Conservation (phyloP, 2,888 invertebrate genomes). For the Heliconius ethilla region DNA sequence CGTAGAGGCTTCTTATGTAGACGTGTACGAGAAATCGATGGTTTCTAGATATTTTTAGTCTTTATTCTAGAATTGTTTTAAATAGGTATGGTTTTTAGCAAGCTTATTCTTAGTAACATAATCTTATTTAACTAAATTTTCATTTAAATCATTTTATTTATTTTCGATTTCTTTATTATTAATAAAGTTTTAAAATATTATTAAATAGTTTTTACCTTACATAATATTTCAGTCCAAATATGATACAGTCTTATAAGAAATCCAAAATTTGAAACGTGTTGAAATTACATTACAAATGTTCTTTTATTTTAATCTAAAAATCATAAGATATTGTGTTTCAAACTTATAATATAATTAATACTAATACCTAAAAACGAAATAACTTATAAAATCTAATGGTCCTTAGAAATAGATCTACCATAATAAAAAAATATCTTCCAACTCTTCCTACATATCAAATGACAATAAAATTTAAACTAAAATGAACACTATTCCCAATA, state of each 20-base stretch:
- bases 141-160: background rate
- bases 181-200: background rate
- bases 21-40: conserved; percentile 3
- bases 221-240: too few species aligned
- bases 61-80: background rate
- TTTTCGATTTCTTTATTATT: background rate
- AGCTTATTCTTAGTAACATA: background rate
- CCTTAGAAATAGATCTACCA: background rate
- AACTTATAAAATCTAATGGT: background rate
- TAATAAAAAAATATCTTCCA: background rate
- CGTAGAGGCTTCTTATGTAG: conserved; percentile 6
- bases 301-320: too few species aligned
- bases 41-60: background rate
- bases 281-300: too few species aligned
- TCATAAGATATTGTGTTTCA: too few species aligned
- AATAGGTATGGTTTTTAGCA: background rate
- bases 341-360: too few species aligned
- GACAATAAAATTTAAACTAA: background rate
- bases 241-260: too few species aligned
- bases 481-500: background rate
- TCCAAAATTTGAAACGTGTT: too few species aligned
- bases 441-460: background rate
- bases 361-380: background rate
- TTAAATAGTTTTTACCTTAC: background rate
- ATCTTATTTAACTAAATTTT: background rate